Evolutionary conservation across 2,113 vertebrate species (phyloP), one percentile per base, ranked within the genome.

Genomic region (Anas platyrhynchos): DNA sequence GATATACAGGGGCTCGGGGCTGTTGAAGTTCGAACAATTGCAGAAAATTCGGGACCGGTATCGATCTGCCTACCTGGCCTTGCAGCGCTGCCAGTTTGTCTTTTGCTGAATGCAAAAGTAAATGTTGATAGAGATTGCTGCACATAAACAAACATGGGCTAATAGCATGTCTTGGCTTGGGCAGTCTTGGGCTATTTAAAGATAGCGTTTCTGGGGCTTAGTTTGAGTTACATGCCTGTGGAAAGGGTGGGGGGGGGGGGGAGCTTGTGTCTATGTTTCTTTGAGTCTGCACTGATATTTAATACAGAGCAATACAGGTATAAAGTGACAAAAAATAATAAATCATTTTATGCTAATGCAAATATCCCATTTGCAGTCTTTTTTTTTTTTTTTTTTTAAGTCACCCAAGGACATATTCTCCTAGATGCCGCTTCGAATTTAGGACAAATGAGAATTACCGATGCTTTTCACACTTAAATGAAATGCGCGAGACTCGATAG

Each of bases 61-160:
- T 93, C 27, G 96, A 97, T 95, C 92, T 76, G 75, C 58, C 48
- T 7, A 0, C 38, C 85, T 9, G 96, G 90, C 95, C 92, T 97
- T 94, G 95, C 72, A 3, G 88, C 79, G 1, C 4, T 66, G 92
- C 90, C 92, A 76, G 90, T 86, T 91, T 80, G 94, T 76, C 85
- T 80, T 96, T 55, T 15, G 29, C 89, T 77, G 83, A 63, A 69
- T 4, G 43, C 92, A 81, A 92, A 93, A 97, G 95, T 66, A 89
- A 94, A 96, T 96, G 95, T 96, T 97, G 93, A 78, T 86, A 31
- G 85, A 97, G 95, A 81, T 95, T 96, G 89, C 94, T 80, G 93
- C 91, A 69, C 7, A 59, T 18, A 82, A 74, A 80, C 89, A 92
- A 94, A 97, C 58, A 88, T 5, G n/a, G 85, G 31, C 68, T 2